phyloP scores from a whole-genome alignment of 2,888 invertebrate species.

The Agriotes lineatus region DNA sequence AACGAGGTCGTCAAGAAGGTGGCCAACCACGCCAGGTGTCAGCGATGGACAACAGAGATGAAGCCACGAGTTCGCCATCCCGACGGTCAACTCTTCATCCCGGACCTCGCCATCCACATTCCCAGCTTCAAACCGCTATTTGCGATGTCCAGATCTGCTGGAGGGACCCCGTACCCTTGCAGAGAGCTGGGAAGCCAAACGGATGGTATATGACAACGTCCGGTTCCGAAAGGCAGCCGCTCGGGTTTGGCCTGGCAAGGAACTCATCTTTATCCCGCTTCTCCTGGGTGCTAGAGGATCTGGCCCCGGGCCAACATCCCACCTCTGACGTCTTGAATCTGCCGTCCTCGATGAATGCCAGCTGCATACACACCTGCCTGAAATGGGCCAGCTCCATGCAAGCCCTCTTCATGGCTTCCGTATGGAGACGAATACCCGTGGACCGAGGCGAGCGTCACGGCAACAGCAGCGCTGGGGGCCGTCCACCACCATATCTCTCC shows the following conservation, averaged over 20 bases:
- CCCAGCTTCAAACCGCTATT: neutral
- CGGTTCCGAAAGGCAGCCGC: too few species aligned
- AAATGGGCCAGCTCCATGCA: slow-evolving; percentile 41
- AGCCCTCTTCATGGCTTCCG: neutral
- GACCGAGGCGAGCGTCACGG: too few species aligned
- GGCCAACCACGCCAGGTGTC: too few species aligned
- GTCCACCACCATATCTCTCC: too few species aligned
- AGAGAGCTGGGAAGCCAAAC: slow-evolving; percentile 40
- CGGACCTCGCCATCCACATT: slow-evolving; percentile 4
- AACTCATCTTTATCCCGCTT: slow-evolving; percentile 31
- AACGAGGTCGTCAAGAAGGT: too few species aligned
- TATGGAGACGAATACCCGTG: too few species aligned
- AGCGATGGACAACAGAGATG: neutral
- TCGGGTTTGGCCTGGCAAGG: too few species aligned
- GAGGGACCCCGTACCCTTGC: slow-evolving; percentile 26
- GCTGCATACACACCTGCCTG: slow-evolving; percentile 2
- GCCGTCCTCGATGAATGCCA: neutral
- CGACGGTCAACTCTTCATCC: slow-evolving; percentile 14
- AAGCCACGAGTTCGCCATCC: neutral
- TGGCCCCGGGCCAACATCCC: neutral
- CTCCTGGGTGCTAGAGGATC: too few species aligned
- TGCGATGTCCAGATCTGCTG: slow-evolving; percentile 44
- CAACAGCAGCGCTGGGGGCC: too few species aligned
- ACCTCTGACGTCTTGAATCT: neutral
- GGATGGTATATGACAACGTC: slow-evolving; percentile 42